Evolutionary conservation across 2,888 invertebrate species (phyloP).

Genomic region (Drosophila imparisetae): DNA sequence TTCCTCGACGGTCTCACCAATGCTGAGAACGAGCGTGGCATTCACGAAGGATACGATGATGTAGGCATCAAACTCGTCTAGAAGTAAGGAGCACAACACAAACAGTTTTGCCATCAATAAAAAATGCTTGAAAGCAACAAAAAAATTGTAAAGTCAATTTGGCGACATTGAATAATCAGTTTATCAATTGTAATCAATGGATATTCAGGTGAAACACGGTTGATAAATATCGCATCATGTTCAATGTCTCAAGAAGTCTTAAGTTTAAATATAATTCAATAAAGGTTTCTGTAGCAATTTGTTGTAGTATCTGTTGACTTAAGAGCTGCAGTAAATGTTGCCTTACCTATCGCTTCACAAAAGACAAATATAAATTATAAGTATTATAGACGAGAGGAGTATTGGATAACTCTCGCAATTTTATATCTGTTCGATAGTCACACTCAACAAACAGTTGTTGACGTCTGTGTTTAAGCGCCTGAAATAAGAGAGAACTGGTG

Average conservation of each 20-base stretch:
- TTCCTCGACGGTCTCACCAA: conserved; percentile 99
- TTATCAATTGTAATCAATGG: conserved; percentile 85
- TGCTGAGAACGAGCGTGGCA: conserved; percentile 98
- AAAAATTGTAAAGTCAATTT: conserved; percentile 14
- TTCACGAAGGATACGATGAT: conserved; percentile 99
- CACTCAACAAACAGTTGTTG: conserved; percentile 69
- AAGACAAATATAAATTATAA: conserved; percentile 68
- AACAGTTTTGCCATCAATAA: conserved; percentile 20
- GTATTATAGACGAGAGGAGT: conserved; percentile 57
- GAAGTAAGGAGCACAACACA: conserved; percentile 55
- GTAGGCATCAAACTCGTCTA: conserved; percentile 92
- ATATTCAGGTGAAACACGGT: conserved; percentile 88
- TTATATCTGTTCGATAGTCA: conserved; percentile 75
- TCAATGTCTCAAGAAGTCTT: conserved; percentile 66
- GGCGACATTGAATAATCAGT: conserved; percentile 80
- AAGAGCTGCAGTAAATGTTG: conserved; percentile 80
- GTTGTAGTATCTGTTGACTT: conserved; percentile 77
- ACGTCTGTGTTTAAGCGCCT: conserved; percentile 86
- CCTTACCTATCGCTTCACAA: conserved; percentile 83
- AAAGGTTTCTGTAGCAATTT: conserved; percentile 18
- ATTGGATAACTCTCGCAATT: conserved; percentile 54
- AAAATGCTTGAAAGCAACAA: not conserved
- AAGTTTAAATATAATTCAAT: conserved; percentile 28
- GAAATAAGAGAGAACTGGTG: conserved; percentile 96
- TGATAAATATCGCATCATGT: conserved; percentile 83